Base-by-base conservation (phyloP, 37 sponge, comb jelly and placozoan genomes). In the Lycopodina hypogea region DNA sequence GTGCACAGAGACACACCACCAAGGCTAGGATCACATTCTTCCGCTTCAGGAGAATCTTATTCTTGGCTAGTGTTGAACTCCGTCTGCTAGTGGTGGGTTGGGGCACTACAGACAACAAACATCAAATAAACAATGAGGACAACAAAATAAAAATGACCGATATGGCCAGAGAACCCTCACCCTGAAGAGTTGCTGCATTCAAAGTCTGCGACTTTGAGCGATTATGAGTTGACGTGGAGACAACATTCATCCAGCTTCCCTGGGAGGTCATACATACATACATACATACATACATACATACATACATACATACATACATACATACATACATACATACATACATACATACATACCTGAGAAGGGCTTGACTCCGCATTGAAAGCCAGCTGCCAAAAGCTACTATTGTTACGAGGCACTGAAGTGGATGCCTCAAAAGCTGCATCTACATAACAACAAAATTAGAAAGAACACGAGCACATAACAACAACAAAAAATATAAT, bases 211-310 rank as follows among this genome's bases (percentile, higher is more conserved):
- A 8, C 28, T 45, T 41, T 6, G 51, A 23, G 12, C 52, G 12
- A 9, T 45, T 41, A 8, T 14, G 33, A 42, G 38, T 14, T 3
- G 61, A 60, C n/a, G n/a, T n/a, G 7, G 72, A 71, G 14, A 55
- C 74, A 37, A 76, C 76, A 66, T 86, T 86, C 74, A 86, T 65
- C 86, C 86, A 86, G 41, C 80, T 79, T n/a, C 86, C 80, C 86
- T 86, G 56, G 17, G 66, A 41, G 32, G 26, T 39, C 12, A 51
- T 50, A 52, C 12, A 9, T 8, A 12, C n/a, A n/a, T n/a, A n/a
- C n/a, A n/a, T n/a, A n/a, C n/a, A n/a, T n/a, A n/a, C n/a, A n/a
- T n/a, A n/a, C n/a, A n/a, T n/a, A n/a, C n/a, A n/a, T n/a, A n/a
- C n/a, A n/a, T n/a, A n/a, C n/a, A n/a, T n/a, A n/a, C n/a, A n/a